Evolutionary conservation across 1,140 invertebrate species (phyloP).

Genomic region (Anastatus disparis): DNA sequence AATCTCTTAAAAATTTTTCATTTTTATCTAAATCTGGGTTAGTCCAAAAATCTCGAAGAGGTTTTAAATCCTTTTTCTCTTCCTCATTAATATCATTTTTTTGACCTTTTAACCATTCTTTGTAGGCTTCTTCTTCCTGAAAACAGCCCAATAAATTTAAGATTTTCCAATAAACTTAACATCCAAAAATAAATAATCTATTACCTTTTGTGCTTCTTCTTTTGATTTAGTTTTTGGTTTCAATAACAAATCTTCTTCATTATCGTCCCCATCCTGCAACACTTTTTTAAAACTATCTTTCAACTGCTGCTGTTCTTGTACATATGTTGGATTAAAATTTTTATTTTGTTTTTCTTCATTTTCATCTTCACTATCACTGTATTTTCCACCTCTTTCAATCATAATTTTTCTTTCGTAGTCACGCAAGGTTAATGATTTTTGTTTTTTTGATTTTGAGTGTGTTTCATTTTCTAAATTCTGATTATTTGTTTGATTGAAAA

Average conservation of each 20-base stretch:
- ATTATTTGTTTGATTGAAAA: conserved; percentile 72
- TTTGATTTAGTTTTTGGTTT: conserved; percentile 72
- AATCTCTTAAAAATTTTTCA: conserved; percentile 93
- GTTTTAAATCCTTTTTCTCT: conserved; percentile 75
- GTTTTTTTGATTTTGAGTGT: conserved; percentile 62
- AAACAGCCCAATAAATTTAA: too few species aligned
- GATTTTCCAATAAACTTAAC: neutral
- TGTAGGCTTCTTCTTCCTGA: conserved; percentile 76
- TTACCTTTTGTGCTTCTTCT: conserved; percentile 68
- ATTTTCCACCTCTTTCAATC: conserved; percentile 74
- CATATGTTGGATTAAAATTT: conserved; percentile 68
- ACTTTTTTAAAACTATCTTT: conserved; percentile 75
- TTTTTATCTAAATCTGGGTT: conserved; percentile 81
- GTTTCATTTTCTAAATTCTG: conserved; percentile 46
- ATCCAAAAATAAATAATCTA: neutral
- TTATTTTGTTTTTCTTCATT: conserved; percentile 39
- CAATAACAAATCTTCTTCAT: conserved; percentile 69
- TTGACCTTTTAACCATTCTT: conserved; percentile 85
- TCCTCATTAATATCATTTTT: conserved; percentile 73
- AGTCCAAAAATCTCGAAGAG: conserved; percentile 86
- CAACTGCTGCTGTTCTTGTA: conserved; percentile 76
- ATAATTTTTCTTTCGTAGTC: conserved; percentile 86
- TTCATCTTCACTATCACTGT: conserved; percentile 69
- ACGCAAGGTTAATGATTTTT: conserved; percentile 76
- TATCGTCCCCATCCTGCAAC: conserved; percentile 65